phyloP scores from a whole-genome alignment of 2,888 invertebrate species.

The Cataglyphis livida region DNA sequence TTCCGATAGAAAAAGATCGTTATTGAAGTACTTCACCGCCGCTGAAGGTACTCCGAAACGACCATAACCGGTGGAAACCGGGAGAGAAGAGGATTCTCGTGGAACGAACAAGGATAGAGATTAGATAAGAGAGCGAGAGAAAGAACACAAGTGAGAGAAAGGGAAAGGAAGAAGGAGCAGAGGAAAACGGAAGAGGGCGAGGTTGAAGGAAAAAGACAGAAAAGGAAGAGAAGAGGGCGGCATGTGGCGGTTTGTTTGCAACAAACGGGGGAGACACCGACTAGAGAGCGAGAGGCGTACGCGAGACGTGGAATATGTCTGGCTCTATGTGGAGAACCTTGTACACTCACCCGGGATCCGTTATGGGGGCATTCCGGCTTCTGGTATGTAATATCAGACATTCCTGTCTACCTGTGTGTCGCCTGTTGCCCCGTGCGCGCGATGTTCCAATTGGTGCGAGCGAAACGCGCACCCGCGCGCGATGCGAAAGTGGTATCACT shows the following conservation, averaged over 20 bases:
- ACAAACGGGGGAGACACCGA: slow-evolving; percentile 64
- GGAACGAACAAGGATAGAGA: slow-evolving; percentile 2
- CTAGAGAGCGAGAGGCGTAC: slow-evolving; percentile 58
- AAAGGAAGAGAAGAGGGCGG: slow-evolving; percentile 58
- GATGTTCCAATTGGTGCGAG: slow-evolving; percentile 71
- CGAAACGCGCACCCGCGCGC: slow-evolving; percentile 64
- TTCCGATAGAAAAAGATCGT: slow-evolving; percentile 54
- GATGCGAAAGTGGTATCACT: slow-evolving; percentile 74
- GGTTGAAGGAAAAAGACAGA: slow-evolving; percentile 45
- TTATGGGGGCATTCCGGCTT: slow-evolving; percentile 79
- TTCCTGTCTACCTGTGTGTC: slow-evolving; percentile 81
- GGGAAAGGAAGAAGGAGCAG: not conserved
- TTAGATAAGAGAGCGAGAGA: not conserved
- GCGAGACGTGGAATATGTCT: slow-evolving; percentile 75
- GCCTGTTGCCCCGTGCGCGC: slow-evolving; percentile 74
- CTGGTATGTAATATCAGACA: slow-evolving; percentile 83
- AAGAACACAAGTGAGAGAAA: not conserved
- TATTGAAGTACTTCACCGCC: slow-evolving; percentile 51
- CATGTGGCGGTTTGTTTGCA: slow-evolving; percentile 62
- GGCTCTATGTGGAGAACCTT: slow-evolving; percentile 73
- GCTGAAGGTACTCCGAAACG: slow-evolving; percentile 56
- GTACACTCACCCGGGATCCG: slow-evolving; percentile 76
- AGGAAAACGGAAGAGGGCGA: slow-evolving; percentile 30
- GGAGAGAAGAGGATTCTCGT: slow-evolving; percentile 24
- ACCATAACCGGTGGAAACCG: slow-evolving; percentile 50